These are phyloP conservation scores for Drosophila rubida DNA, from an alignment of 2,888 invertebrate genomes.

Conservation along the genomic window DNA sequence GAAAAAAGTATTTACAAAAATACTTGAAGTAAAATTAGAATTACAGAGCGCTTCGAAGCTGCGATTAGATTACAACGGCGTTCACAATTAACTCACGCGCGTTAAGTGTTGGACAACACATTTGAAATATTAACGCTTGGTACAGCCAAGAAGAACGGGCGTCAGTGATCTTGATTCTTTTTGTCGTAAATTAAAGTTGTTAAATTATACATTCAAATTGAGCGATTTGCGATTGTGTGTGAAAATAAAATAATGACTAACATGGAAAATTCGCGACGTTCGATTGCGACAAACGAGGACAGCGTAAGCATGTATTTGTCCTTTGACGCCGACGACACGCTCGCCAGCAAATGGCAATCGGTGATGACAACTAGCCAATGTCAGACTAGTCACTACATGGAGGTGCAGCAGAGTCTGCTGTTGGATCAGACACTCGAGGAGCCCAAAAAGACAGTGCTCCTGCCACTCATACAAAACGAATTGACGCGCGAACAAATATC, in stretches of 20 bases:
- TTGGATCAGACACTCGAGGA: slow-evolving; percentile 48
- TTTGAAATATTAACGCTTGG: slow-evolving; percentile 73
- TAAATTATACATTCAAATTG: slow-evolving; percentile 1
- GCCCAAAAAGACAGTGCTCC: slow-evolving; percentile 32
- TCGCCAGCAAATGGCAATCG: slow-evolving; percentile 71
- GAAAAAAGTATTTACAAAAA: too few relatives aligned
- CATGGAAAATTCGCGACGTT: slow-evolving; percentile 68
- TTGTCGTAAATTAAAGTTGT: slow-evolving; percentile 2
- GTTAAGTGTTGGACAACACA: slow-evolving; percentile 62
- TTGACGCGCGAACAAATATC: slow-evolving; percentile 40
- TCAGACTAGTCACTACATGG: slow-evolving; percentile 49
- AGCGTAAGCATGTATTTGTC: slow-evolving; percentile 78
- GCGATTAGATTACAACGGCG: slow-evolving; percentile 34
- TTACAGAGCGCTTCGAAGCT: slow-evolving; percentile 24
- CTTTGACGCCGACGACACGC: slow-evolving; percentile 72
- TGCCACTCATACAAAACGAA: slow-evolving; percentile 34
- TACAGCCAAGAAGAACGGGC: slow-evolving; percentile 63
- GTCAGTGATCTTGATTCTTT: slow-evolving; percentile 29
- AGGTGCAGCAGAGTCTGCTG: slow-evolving; percentile 42
- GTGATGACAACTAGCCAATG: slow-evolving; percentile 36
- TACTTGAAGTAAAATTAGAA: background rate
- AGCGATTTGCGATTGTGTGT: background rate
- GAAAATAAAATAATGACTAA: background rate
- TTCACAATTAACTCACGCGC: slow-evolving; percentile 16
- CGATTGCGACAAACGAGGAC: slow-evolving; percentile 54